phyloP scores from a whole-genome alignment of 30 jellyfish, hydroid and myxozoan species.

The Chrysaora quinquecirrha region DNA sequence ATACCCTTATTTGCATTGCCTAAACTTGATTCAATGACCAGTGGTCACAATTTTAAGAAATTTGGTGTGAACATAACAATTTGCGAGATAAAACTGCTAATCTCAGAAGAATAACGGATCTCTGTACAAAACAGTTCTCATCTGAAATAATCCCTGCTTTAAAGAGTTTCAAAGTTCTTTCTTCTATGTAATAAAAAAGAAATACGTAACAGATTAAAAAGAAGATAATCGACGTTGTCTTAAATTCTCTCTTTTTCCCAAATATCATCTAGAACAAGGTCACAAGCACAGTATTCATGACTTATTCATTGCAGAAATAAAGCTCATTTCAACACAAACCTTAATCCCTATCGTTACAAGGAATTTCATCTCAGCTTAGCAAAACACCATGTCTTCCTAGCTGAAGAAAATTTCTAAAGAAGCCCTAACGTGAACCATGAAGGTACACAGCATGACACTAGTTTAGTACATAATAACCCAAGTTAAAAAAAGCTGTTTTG shows the following conservation, averaged over 20 bases:
- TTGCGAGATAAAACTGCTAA: too few species aligned
- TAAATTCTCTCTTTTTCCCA: too few species aligned
- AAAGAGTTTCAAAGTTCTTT: not conserved
- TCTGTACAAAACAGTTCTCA: not conserved
- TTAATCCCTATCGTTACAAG: conserved; percentile 58
- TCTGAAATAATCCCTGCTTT: not conserved
- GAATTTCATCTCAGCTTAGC: conserved; percentile 60
- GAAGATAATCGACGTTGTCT: too few species aligned
- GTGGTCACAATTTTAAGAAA: too few species aligned
- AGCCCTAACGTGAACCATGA: conserved; percentile 62
- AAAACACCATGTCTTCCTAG: conserved; percentile 65
- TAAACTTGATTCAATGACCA: too few species aligned
- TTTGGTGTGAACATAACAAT: too few species aligned
- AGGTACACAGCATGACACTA: conserved; percentile 53
- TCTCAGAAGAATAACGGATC: not conserved
- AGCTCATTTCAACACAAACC: not conserved
- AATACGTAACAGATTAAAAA: not conserved
- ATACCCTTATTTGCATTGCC: too few species aligned
- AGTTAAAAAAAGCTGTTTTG: conserved; percentile 26
- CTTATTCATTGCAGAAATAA: not conserved
- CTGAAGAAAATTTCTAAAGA: conserved; percentile 37
- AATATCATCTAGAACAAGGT: too few species aligned
- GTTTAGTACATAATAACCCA: conserved; percentile 37
- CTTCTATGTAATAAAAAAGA: not conserved
- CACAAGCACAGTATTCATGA: not conserved